A percentile compares a stretch with the other conserved stretches of the same genome.
Conservation (phyloP, 1,140 invertebrate genomes). For the Geopemphigus sp. region DNA sequence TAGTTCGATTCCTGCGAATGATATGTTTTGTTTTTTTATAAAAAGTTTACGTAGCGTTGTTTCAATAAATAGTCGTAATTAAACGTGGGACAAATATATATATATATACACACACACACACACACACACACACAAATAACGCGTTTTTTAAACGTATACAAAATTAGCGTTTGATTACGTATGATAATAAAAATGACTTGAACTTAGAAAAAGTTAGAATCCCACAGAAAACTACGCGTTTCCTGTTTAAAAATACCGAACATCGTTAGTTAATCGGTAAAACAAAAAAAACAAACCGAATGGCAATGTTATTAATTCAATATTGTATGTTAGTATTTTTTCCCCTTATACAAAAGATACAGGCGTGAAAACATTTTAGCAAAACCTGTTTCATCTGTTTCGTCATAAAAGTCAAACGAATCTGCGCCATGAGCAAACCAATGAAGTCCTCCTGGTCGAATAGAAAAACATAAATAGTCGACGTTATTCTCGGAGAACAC, state of each 20-base stretch:
- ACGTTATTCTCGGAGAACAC: background rate
- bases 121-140: background rate
- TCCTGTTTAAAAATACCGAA: background rate
- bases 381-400: slow-evolving; percentile 47
- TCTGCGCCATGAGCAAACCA: slow-evolving; percentile 54
- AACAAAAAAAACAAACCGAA: slow-evolving; percentile 6
- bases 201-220: background rate
- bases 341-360: background rate
- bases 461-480: slow-evolving; percentile 2
- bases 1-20: background rate
- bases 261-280: slow-evolving; percentile 11
- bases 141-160: background rate
- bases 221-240: background rate
- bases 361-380: background rate
- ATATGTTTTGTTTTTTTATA: background rate
- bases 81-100: background rate
- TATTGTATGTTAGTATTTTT: slow-evolving; percentile 42
- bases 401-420: slow-evolving; percentile 50
- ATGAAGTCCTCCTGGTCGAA: slow-evolving; percentile 51
- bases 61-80: background rate
- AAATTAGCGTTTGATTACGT: background rate
- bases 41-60: background rate
- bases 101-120: too few species aligned
- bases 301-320: background rate
- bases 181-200: background rate